Base-by-base conservation (phyloP, 2,113 vertebrate genomes). In the Colius striatus region DNA sequence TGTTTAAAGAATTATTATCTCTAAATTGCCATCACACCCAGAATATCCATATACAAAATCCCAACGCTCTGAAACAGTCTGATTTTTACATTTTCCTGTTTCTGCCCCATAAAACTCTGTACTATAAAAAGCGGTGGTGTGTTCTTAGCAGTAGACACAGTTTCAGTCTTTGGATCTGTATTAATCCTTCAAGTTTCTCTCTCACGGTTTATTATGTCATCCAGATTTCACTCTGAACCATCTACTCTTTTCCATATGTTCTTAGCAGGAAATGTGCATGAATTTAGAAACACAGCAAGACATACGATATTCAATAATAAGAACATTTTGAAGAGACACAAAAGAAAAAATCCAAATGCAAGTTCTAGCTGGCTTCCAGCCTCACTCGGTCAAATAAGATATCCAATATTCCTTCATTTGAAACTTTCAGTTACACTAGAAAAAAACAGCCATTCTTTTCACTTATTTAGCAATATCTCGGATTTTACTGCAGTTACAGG, bases 181-280 rank as follows among this genome's bases (percentile, higher is more conserved):
- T 96, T 97, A 96, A 92, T 96, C 94, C 94, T 93, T 92, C 76
- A 63, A 89, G 87, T 93, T 96, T 89, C 89, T 97, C 95, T 96
- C 95, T 94, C 95, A 81, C 11, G 65, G 92, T 95, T 97, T 97
- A 97, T 94, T 94, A 96, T 89, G 96, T 93, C 94, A 96, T 96
- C 89, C 88, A 95, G 94, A 95, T 92, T 96, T 97, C 90, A 82
- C 58, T 96, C 92, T 92, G 93, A 95, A 92, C 86, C 94, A 95
- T 97, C 94, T 96, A 97, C 82, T 94, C 89, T 98, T 97, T 97
- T 95, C 97, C 97, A 97, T 96, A 97, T 97, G 97, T 97, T 97
- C 92, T 73, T 94, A 96, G 93, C 87, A 97, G 94, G 95, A 97
- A 97, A 96, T 45, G 36, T 96, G 93, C 93, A 94, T 95, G 87